Base-by-base conservation (phyloP, 2,888 invertebrate genomes). In the Melolontha melolontha region DNA sequence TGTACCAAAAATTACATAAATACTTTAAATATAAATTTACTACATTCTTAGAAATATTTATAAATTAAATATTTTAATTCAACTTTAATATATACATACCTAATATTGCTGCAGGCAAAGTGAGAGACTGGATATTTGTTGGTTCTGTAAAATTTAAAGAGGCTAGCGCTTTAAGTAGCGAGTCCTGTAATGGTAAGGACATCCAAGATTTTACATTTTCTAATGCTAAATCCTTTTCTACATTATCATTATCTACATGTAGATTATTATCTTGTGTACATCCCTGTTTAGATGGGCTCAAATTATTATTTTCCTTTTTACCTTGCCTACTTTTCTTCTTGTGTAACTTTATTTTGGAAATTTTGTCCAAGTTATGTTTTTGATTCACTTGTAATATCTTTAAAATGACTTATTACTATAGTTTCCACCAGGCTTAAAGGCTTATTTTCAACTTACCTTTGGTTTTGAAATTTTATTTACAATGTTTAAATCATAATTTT, bases 101-200 rank as follows among this genome's bases (percentile, higher is more conserved):
- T 79, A 92, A 87, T 76, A 97, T 91, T 40, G 97, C 95, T 52
- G 94, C 88, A 0, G 95, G 93, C 47, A 97, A 84, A 0, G 92
- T 89, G 69, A 92, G 79, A 16, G 88, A 85, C 82, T 99, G 98
- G 78, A 99, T 98, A 75, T 90, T 88, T 0, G 98, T 98, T 0
- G 99, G 98, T 17, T 88, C 85, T 44, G 85, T 85, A 81, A 96
- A 97, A 0, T 91, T 90, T 73, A 91, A 86, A 68, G 94, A 93
- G 11, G 88, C 85, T 0, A 98, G 81, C 0, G 94, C 93, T 76
- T 86, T 87, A 40, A 96, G 79, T 66, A 98, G 87, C 1, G 86
- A 81, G 2, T 87, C 84, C 0, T 92, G 92, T 10, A 97, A 88
- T 75, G 90, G 90, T 67, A 90, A 86, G 57, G 86, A 86, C 6